Evolutionary conservation across 2,797 vertebrate species (phyloP), one percentile per base, ranked within the genome.

Genomic region (Anabas testudineus): DNA sequence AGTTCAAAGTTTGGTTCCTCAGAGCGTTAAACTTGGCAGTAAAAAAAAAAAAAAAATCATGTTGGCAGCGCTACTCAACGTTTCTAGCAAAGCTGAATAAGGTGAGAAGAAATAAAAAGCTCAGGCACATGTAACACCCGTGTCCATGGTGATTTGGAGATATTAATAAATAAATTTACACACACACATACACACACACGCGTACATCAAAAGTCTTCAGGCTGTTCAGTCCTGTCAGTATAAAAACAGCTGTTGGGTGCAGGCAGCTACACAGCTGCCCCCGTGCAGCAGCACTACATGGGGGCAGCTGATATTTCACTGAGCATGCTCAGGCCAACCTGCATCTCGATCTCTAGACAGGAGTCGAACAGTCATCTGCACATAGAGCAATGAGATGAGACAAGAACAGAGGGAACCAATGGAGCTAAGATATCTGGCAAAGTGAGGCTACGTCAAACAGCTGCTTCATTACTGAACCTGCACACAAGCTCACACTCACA

Each of bases 381-480:
- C 63, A 49, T 19, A 43, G 37, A 83, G 51, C n/a, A 65, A 87
- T 76, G 74, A 39, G 56, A 81, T 76, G 75, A 85, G 80, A 81
- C 82, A 86, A 30, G 68, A 80, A 78, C 76, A 78, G 80, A 64
- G 56, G 80, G 87, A 82, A 78, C 76, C 74, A 58, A 46, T 21
- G 54, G 55, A 85, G 65, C 71, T 57, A 78, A 84, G 67, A 47
- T 67, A 65, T 68, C 56, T 67, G 63, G 59, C 41, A 37, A 53
- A 1, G 62, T 41, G 55, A 74, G 37, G 71, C 48, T 52, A 49
- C 43, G 73, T 61, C 68, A 71, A 32, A 32, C 62, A 67, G 64
- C 61, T 69, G 64, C 74, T 76, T 78, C 64, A 67, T 64, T 59
- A 46, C 58, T 8, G 39, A 36, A 56, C 61, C 66, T 39, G 74